Conservation (phyloP, 2,888 invertebrate species). For the Lomographa bimaculata region DNA sequence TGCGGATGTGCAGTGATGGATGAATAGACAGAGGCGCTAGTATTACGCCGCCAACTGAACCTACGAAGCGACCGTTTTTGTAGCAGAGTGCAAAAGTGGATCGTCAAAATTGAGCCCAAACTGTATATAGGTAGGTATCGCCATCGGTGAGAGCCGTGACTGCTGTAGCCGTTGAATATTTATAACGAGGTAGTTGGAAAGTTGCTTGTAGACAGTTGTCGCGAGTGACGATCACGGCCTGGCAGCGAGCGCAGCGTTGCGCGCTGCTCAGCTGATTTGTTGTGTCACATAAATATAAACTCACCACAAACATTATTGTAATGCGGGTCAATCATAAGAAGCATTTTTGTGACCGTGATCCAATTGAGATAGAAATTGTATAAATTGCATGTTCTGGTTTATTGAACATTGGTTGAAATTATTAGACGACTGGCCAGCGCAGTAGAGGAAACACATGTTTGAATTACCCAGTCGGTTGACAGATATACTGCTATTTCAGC, state of each 20-base stretch:
- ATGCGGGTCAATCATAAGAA: conserved; percentile 48
- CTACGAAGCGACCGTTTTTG: conserved; percentile 59
- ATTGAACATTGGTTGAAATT: conserved; percentile 25
- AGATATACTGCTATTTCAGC: conserved; percentile 26
- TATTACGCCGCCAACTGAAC: conserved; percentile 50
- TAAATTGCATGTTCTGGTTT: conserved; percentile 11
- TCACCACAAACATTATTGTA: conserved; percentile 40
- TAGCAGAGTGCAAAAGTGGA: conserved; percentile 67
- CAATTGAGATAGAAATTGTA: conserved; percentile 3
- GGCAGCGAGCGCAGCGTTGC: conserved; percentile 38
- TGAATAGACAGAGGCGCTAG: conserved; percentile 71
- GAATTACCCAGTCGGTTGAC: conserved; percentile 33
- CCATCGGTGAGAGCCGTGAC: conserved; percentile 50
- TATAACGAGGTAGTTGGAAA: conserved; percentile 72
- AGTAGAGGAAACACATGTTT: conserved; percentile 46
- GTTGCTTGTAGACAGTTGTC: conserved; percentile 51
- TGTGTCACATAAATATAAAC: conserved; percentile 51
- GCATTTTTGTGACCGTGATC: conserved; percentile 33
- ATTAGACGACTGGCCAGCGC: conserved; percentile 8
- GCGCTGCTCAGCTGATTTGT: conserved; percentile 64
- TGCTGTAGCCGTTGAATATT: conserved; percentile 69
- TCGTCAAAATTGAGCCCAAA: conserved; percentile 83
- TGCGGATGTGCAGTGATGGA: conserved; percentile 84
- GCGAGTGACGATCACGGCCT: conserved; percentile 28
- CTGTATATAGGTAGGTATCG: conserved; percentile 79